These are phyloP conservation scores for Iphiclides podalirius DNA, from an alignment of 2,888 invertebrate genomes.

Conservation along the genomic window DNA sequence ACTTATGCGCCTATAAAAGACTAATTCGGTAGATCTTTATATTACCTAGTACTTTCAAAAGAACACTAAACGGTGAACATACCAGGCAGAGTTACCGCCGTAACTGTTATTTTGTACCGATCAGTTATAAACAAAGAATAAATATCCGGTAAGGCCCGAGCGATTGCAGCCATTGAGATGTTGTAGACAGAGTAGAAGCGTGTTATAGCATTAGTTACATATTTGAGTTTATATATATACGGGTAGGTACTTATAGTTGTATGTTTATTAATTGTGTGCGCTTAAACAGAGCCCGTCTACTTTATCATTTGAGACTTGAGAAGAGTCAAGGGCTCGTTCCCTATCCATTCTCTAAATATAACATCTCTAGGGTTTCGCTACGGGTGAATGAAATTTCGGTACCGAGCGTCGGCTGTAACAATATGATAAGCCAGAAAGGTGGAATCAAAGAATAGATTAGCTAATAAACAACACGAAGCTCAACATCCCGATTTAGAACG, in stretches of 20 bases:
- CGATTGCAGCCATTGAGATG: slow-evolving; percentile 17
- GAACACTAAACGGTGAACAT: slow-evolving; percentile 67
- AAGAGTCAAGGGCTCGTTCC: slow-evolving; percentile 10
- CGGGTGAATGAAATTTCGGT: slow-evolving; percentile 7
- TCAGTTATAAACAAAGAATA: slow-evolving; percentile 20
- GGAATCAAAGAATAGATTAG: slow-evolving; percentile 17
- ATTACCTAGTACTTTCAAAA: slow-evolving; percentile 54
- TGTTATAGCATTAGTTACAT: slow-evolving; percentile 3
- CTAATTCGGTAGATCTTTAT: slow-evolving; percentile 72
- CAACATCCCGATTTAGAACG: slow-evolving; percentile 17
- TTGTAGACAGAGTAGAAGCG: slow-evolving; percentile 23
- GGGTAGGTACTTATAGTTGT: too few relatives aligned
- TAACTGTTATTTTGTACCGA: slow-evolving; percentile 27
- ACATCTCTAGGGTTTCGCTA: slow-evolving; percentile 18
- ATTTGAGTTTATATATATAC: background rate
- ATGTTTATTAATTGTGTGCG: slow-evolving; percentile 15
- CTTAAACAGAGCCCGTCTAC: slow-evolving; percentile 16
- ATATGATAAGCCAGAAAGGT: slow-evolving; percentile 8
- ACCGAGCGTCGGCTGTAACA: slow-evolving; percentile 5
- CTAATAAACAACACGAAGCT: slow-evolving; percentile 23
- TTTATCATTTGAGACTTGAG: slow-evolving; percentile 5
- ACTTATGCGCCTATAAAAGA: slow-evolving; percentile 58
- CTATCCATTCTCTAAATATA: slow-evolving; percentile 19
- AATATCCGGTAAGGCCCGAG: slow-evolving; percentile 17
- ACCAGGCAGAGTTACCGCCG: slow-evolving; percentile 36